These are phyloP conservation scores for Coturnix japonica DNA, from an alignment of 2,113 vertebrate genomes.

Conservation along the genomic window DNA sequence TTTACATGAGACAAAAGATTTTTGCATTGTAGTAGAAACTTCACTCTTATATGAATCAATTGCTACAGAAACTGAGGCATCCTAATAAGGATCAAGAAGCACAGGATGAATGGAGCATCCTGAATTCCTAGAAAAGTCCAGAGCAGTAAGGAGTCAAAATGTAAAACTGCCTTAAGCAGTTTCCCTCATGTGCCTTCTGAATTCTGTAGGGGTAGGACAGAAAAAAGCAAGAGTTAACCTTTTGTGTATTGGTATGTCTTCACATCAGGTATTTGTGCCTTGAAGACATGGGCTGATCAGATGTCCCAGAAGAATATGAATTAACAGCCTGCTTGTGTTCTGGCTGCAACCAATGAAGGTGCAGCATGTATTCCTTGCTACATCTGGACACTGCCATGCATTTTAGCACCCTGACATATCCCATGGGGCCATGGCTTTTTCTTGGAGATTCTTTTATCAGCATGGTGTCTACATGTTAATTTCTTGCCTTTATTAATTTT, in stretches of 20 bases:
- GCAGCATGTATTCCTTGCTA: rapidly evolving
- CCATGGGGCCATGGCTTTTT: not conserved
- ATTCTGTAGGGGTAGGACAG: not conserved
- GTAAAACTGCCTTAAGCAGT: not conserved
- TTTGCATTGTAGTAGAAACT: not conserved
- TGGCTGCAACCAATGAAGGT: not conserved
- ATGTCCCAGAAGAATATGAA: not conserved
- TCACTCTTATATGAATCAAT: not conserved
- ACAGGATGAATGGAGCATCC: not conserved
- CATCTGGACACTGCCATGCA: too few relatives aligned
- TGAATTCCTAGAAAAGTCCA: not conserved
- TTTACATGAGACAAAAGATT: not conserved
- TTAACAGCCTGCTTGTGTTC: not conserved
- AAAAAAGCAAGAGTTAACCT: not conserved
- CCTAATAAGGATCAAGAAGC: not conserved
- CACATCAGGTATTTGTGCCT: not conserved
- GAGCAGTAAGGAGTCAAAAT: not conserved
- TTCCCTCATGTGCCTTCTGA: not conserved
- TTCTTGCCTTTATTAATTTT: not conserved
- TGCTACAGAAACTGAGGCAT: not conserved
- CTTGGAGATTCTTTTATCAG: not conserved
- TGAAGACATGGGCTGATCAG: not conserved
- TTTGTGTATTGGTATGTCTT: not conserved
- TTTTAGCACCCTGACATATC: not conserved
- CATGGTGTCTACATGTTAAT: not conserved